These are phyloP conservation scores for Holotrichia oblita DNA, from an alignment of 1,140 invertebrate genomes.

Conservation along the genomic window DNA sequence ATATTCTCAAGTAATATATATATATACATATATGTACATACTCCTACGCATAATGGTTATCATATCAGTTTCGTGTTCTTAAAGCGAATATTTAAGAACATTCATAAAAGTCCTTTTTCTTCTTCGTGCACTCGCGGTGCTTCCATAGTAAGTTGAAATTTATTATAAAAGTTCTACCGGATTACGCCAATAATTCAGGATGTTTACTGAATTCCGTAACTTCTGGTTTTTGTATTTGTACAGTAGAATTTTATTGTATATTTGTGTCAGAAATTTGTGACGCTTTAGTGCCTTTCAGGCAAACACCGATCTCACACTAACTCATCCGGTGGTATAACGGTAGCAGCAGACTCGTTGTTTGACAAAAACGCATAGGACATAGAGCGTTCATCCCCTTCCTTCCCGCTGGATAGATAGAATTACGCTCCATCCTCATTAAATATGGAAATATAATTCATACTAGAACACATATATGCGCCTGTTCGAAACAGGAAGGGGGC, in stretches of 20 bases:
- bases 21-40: too few relatives aligned
- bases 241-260: slow-evolving; percentile 46
- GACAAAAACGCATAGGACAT: slow-evolving; percentile 11
- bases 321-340: slow-evolving; percentile 13
- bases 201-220: slow-evolving; percentile 45
- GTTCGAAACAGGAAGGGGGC: slow-evolving; percentile 40
- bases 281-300: slow-evolving; percentile 46
- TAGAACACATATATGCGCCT: slow-evolving; percentile 36
- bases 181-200: slow-evolving; percentile 48
- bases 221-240: slow-evolving; percentile 43
- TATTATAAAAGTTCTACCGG: slow-evolving; percentile 46
- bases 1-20: too few relatives aligned
- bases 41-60: too few relatives aligned
- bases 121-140: neutral
- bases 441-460: slow-evolving; percentile 46
- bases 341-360: neutral
- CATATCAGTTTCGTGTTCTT: neutral
- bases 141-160: slow-evolving; percentile 37
- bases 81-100: slow-evolving; percentile 12
- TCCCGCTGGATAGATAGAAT: slow-evolving; percentile 38
- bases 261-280: slow-evolving; percentile 47
- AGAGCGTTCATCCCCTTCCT: slow-evolving; percentile 26
- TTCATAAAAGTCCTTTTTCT: slow-evolving; percentile 20
- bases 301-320: slow-evolving; percentile 1
- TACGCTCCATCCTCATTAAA: slow-evolving; percentile 43